phyloP scores from a whole-genome alignment of 2,888 invertebrate genomes.

The Parnassius apollo region DNA sequence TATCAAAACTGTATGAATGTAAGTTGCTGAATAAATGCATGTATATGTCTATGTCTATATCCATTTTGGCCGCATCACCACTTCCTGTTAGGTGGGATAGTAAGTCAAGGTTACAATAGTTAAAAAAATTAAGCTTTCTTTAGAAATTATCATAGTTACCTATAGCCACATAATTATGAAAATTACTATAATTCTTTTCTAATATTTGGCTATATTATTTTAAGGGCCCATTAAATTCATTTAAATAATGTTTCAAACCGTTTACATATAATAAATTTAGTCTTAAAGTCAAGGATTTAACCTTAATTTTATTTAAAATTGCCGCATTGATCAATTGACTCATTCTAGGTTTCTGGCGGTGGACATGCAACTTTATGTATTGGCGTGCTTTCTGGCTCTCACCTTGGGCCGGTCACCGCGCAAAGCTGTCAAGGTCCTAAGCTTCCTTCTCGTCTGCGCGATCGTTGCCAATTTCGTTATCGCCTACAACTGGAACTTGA shows the following conservation, averaged over 20 bases:
- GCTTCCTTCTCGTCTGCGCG: conserved; percentile 34
- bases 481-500: conserved; percentile 30
- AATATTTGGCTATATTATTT: neutral
- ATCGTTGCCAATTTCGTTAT: conserved; percentile 40
- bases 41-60: no score
- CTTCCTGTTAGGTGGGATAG: no score
- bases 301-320: neutral
- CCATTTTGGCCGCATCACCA: no score
- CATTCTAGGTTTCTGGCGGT: conserved; percentile 54
- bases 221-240: neutral
- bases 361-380: conserved; percentile 56
- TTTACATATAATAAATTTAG: neutral
- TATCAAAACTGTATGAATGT: no score
- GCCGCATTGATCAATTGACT: neutral
- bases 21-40: no score
- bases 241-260: neutral
- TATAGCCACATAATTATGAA: neutral
- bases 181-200: neutral
- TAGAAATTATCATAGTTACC: neutral
- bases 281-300: neutral
- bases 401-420: conserved; percentile 36
- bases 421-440: conserved; percentile 37
- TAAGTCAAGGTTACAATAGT: no score
- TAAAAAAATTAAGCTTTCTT: no score
- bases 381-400: conserved; percentile 30